These are phyloP conservation scores for Polyergus mexicanus DNA, from an alignment of 1,140 invertebrate species.

Conservation along the genomic window DNA sequence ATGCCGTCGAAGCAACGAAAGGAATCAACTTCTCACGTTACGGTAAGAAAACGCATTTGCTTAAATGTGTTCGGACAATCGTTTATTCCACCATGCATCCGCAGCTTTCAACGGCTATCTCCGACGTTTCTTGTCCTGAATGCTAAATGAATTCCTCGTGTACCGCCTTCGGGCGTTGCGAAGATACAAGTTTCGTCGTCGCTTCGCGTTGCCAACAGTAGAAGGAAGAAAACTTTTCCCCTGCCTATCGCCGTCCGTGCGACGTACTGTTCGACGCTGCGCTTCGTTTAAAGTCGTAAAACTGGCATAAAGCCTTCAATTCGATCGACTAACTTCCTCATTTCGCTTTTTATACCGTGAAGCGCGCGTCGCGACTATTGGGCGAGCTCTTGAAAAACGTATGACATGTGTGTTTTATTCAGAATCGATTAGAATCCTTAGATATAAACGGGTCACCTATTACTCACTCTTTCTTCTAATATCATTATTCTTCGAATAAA, in stretches of 20 bases:
- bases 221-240: conserved; percentile 46
- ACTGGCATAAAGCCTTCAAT: conserved; percentile 72
- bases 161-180: conserved; percentile 38
- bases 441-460: not conserved
- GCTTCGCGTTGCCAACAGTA: conserved; percentile 21
- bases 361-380: not conserved
- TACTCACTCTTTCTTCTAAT: not conserved
- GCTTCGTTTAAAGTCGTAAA: conserved; percentile 74
- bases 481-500: not conserved
- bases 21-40: conserved; percentile 6
- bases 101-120: conserved; percentile 30
- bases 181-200: conserved; percentile 14
- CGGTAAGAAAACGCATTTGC: conserved; percentile 8
- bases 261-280: conserved; percentile 36
- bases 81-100: conserved; percentile 42
- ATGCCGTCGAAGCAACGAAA: conserved; percentile 1
- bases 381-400: not conserved
- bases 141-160: conserved; percentile 52
- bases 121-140: conserved; percentile 32
- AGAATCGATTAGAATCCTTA: conserved; percentile 1
- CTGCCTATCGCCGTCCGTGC: conserved; percentile 10
- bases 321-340: conserved; percentile 70
- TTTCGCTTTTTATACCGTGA: conserved; percentile 57
- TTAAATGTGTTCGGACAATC: conserved; percentile 51
- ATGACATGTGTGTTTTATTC: conserved; percentile 5